These are phyloP conservation scores for Anoplopoma fimbria DNA, from an alignment of 2,113 vertebrate genomes.

Conservation along the genomic window DNA sequence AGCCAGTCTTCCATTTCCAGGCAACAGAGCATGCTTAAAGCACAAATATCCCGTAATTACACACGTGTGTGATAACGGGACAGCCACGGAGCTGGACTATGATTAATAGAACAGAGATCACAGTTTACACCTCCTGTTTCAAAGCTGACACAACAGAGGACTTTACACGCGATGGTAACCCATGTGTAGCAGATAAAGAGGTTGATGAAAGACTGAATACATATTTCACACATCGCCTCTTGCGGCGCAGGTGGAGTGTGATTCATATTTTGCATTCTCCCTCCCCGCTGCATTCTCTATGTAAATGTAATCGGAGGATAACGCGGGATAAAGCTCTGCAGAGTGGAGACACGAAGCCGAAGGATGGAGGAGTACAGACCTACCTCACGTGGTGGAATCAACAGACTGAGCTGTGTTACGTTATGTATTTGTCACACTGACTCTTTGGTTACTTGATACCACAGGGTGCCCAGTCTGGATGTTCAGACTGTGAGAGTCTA, in stretches of 20 bases:
- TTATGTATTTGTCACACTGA: conserved; percentile 81
- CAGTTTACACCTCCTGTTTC: conserved; percentile 65
- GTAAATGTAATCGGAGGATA: conserved; percentile 77
- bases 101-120: conserved; percentile 81
- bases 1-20: conserved; percentile 71
- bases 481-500: conserved; percentile 45
- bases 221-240: conserved; percentile 72
- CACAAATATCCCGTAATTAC: conserved; percentile 76
- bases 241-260: conserved; percentile 70
- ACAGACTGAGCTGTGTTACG: conserved; percentile 61
- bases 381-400: conserved; percentile 69
- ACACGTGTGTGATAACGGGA: conserved; percentile 68
- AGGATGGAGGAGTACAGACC: conserved; percentile 56
- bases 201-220: conserved; percentile 77
- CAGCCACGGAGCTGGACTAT: conserved; percentile 71
- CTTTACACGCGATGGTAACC: conserved; percentile 63
- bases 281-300: conserved; percentile 66
- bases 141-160: conserved; percentile 75
- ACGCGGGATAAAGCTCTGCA: conserved; percentile 67
- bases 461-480: conserved; percentile 52
- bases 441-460: conserved; percentile 70
- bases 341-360: conserved; percentile 67
- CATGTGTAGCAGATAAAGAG: conserved; percentile 67
- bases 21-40: conserved; percentile 71
- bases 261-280: conserved; percentile 69